phyloP scores from a whole-genome alignment of 2,113 vertebrate genomes.

The Pandion haliaetus region DNA sequence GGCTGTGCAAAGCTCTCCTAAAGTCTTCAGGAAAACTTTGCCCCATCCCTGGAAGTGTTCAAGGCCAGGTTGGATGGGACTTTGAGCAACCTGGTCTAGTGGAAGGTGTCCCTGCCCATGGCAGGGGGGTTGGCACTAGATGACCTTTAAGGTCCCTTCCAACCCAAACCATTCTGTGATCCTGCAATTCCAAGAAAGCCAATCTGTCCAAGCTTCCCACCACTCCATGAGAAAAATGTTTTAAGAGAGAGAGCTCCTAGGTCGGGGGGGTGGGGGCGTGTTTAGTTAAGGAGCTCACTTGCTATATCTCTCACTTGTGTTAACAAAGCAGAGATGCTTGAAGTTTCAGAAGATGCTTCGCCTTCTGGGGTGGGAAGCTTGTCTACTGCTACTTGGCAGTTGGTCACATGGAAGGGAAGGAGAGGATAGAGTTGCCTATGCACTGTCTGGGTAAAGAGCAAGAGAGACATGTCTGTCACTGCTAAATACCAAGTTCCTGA shows the following conservation, averaged over 20 bases:
- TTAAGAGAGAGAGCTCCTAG: not conserved
- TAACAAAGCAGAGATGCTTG: not conserved
- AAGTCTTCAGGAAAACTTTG: not conserved
- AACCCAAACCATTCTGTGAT: too few species aligned
- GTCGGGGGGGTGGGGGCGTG: not conserved
- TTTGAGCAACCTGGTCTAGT: too few species aligned
- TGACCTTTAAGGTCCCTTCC: too few species aligned
- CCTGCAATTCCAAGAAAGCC: not conserved
- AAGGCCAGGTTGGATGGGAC: too few species aligned
- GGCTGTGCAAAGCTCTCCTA: not conserved
- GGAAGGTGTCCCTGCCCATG: too few species aligned
- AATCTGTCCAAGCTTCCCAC: not conserved
- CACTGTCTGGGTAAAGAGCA: not conserved
- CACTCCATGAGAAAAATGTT: rapidly evolving
- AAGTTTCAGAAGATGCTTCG: not conserved
- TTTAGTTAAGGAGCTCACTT: not conserved
- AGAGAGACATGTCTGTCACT: rapidly evolving
- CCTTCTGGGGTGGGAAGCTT: rapidly evolving
- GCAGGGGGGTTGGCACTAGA: too few species aligned
- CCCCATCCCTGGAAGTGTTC: too few species aligned
- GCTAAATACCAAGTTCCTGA: not conserved
- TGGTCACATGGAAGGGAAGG: not conserved
- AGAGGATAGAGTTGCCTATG: not conserved
- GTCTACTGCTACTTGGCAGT: not conserved
- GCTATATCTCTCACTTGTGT: rapidly evolving